Percentiles rank a stretch among this genome's conserved stretches.
Evolutionary conservation across 2,797 vertebrate genomes (phyloP).

Genomic region (Thripadectes ignobilis): DNA sequence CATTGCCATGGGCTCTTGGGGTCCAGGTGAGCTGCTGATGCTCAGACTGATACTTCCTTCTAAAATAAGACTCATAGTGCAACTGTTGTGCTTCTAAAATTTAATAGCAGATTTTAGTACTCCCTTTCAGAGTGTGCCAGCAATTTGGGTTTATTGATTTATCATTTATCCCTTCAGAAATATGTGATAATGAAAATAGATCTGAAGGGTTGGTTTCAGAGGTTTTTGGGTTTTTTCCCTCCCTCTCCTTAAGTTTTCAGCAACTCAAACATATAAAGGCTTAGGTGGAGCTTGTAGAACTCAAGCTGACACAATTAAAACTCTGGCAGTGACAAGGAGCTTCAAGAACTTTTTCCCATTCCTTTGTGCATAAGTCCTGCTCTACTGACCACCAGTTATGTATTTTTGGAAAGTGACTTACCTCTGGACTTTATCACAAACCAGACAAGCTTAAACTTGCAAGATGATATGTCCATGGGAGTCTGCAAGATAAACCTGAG

Average conservation of each 20-base stretch:
- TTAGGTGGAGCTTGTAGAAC: background rate
- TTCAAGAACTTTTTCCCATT: background rate
- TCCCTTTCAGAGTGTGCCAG: background rate
- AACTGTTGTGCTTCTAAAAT: background rate
- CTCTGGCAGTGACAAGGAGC: background rate
- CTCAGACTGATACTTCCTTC: background rate
- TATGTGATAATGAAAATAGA: background rate
- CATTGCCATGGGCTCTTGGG: background rate
- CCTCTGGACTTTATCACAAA: background rate
- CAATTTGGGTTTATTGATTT: background rate
- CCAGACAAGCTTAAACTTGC: background rate
- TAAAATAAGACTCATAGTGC: background rate
- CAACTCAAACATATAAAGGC: background rate
- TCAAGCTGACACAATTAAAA: background rate
- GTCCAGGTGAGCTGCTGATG: background rate
- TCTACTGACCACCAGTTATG: background rate
- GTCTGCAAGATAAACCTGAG: background rate
- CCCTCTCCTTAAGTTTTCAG: background rate
- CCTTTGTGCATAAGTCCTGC: background rate
- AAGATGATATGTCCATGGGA: background rate
- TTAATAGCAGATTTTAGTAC: background rate
- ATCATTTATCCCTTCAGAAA: background rate
- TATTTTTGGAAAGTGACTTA: background rate
- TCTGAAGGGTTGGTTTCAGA: background rate
- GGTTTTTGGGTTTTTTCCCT: background rate